A percentile compares a stretch with the other conserved stretches of the same genome.
These are phyloP conservation scores for Australoheros scitulus DNA, from an alignment of 2,113 vertebrate species.

Conservation along the genomic window DNA sequence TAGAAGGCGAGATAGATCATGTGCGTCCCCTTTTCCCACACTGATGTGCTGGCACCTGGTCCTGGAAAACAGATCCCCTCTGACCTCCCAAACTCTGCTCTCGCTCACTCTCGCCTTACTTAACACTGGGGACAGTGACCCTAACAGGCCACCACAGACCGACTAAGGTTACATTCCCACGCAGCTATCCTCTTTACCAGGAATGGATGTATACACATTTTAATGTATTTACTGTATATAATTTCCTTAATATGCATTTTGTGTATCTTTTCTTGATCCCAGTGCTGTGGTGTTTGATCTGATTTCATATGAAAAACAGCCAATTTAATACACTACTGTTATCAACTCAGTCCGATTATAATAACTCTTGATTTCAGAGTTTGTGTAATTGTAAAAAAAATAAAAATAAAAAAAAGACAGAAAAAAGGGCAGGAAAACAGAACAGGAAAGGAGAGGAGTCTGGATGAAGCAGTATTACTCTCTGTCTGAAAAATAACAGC, in stretches of 20 bases:
- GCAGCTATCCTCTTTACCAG: constrained; percentile 13
- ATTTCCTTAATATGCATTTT: constrained; percentile 13
- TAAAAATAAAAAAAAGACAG: constrained; percentile 8
- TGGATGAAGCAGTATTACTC: constrained; percentile 50
- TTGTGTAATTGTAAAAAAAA: constrained; percentile 51
- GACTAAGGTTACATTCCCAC: constrained; percentile 64
- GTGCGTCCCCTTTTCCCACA: constrained; percentile 38
- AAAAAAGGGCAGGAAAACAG: constrained; percentile 22
- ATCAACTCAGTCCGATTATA: constrained; percentile 24
- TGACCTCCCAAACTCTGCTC: constrained; percentile 50
- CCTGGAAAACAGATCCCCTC: constrained; percentile 37
- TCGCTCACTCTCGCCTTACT: constrained; percentile 34
- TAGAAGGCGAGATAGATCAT: background rate
- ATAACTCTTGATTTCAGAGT: constrained; percentile 35
- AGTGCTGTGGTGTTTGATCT: constrained; percentile 14
- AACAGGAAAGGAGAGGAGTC: constrained; percentile 35
- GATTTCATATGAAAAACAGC: constrained; percentile 30
- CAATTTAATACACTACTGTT: constrained; percentile 20
- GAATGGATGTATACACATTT: constrained; percentile 19
- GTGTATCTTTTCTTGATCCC: background rate
- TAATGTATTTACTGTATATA: constrained; percentile 14
- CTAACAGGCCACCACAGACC: constrained; percentile 20
- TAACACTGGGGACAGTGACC: constrained; percentile 72
- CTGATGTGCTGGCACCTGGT: constrained; percentile 47
- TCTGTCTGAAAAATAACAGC: constrained; percentile 64